Evolutionary conservation across 2,797 vertebrate species (phyloP).

Genomic region (Rhincodon typus): DNA sequence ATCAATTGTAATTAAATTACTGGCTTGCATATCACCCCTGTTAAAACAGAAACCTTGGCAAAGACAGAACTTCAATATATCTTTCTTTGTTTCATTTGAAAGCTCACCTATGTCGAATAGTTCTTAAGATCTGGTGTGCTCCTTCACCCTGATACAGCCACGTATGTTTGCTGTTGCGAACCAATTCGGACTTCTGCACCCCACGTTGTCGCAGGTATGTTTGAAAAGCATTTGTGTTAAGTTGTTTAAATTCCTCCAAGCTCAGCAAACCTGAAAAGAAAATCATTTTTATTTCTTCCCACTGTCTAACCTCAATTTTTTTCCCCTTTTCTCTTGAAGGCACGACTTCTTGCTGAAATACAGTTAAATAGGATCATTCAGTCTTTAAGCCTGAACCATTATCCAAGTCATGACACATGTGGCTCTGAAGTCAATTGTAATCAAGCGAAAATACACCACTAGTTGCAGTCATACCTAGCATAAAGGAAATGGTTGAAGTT

Average conservation of each 20-base stretch:
- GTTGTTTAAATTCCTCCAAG: constrained; percentile 81
- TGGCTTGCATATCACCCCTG: not conserved
- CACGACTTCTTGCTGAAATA: not conserved
- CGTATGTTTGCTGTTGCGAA: constrained; percentile 92
- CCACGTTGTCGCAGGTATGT: constrained; percentile 79
- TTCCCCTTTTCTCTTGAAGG: not conserved
- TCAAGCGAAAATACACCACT: not conserved
- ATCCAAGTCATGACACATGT: not conserved
- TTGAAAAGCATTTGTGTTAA: constrained; percentile 90
- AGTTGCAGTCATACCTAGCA: not conserved
- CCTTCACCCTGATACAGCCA: constrained; percentile 96
- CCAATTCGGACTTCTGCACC: constrained; percentile 82
- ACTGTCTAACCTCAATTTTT: not conserved
- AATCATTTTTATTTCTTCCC: constrained; percentile 8
- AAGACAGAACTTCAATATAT: not conserved
- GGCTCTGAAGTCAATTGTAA: not conserved
- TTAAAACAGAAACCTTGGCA: not conserved
- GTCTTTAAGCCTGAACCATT: too few species aligned
- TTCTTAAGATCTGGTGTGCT: constrained; percentile 81
- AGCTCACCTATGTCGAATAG: constrained; percentile 79
- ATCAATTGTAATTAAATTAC: not conserved
- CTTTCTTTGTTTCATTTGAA: not conserved
- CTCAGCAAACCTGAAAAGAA: constrained; percentile 72
- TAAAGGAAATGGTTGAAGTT: not conserved
- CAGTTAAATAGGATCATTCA: not conserved